Conservation (phyloP, 1,140 invertebrate species). For the Diprion similis region DNA sequence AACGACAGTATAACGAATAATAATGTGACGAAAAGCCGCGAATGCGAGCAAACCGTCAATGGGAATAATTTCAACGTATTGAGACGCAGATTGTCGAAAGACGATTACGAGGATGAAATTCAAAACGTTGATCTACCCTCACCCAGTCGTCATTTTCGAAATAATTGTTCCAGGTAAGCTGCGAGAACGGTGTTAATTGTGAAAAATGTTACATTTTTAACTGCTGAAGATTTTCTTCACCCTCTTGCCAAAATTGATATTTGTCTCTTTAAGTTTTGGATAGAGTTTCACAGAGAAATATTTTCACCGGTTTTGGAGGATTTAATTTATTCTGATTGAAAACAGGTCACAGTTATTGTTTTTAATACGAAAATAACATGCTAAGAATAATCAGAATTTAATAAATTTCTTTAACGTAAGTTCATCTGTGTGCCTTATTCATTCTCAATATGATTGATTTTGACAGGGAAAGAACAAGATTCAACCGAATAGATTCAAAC, state of each 20-base stretch:
- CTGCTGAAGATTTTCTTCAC: too few species aligned
- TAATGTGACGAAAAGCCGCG: slow-evolving; percentile 35
- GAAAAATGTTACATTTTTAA: too few species aligned
- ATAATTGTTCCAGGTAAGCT: slow-evolving; percentile 33
- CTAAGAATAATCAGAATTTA: too few species aligned
- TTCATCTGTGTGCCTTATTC: neutral
- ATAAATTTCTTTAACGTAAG: too few species aligned
- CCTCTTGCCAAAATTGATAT: too few species aligned
- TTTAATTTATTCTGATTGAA: too few species aligned
- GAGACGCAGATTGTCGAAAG: slow-evolving; percentile 35
- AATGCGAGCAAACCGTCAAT: slow-evolving; percentile 27
- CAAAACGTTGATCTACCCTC: slow-evolving; percentile 42
- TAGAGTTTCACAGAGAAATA: too few species aligned
- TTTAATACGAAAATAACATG: too few species aligned
- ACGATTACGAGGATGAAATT: slow-evolving; percentile 47
- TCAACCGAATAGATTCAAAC: slow-evolving; percentile 43
- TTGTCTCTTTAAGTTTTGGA: too few species aligned
- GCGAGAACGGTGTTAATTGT: too few species aligned
- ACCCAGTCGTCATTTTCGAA: slow-evolving; percentile 21
- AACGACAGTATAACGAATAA: slow-evolving; percentile 47
- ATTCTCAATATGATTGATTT: slow-evolving; percentile 18
- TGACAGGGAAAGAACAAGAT: slow-evolving; percentile 35
- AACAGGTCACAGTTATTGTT: too few species aligned
- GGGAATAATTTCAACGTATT: slow-evolving; percentile 35
- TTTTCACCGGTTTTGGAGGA: too few species aligned